A percentile compares a stretch with the other conserved stretches of the same genome.
Evolutionary conservation across 1,140 invertebrate species (phyloP).

Genomic region (Drosophila hydei): DNA sequence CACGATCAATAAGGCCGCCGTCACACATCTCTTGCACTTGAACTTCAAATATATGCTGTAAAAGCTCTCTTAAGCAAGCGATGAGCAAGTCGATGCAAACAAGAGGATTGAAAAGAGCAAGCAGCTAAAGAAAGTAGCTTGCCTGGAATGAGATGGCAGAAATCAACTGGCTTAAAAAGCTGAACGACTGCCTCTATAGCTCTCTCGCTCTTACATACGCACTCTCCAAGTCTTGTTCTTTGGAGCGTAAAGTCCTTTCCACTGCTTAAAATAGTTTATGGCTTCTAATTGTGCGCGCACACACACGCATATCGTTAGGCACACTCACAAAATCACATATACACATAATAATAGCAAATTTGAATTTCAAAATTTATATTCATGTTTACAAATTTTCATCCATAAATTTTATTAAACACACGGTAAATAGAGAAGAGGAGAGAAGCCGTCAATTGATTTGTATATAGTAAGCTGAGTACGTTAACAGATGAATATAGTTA

Average conservation of each 20-base stretch:
- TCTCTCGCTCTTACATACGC: background rate
- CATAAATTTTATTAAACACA: conserved; percentile 16
- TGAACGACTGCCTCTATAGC: background rate
- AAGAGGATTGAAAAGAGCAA: background rate
- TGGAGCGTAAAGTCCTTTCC: background rate
- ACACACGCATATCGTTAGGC: background rate
- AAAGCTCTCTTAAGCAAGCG: background rate
- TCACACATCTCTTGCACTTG: conserved; percentile 45
- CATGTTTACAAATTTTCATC: conserved; percentile 28
- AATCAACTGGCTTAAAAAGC: background rate
- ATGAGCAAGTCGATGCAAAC: background rate
- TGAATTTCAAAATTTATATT: conserved; percentile 24
- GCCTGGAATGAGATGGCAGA: background rate
- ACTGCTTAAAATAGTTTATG: background rate
- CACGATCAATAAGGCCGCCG: conserved; percentile 15
- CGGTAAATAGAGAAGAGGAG: background rate
- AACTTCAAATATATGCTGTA: conserved; percentile 38
- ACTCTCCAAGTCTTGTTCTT: background rate
- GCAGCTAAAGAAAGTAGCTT: background rate
- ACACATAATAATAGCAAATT: conserved; percentile 32
- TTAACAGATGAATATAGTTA: conserved; percentile 1
- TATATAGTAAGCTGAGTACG: background rate
- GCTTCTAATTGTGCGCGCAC: background rate
- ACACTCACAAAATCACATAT: conserved; percentile 10
- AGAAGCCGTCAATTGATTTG: background rate